Percentiles rank a stretch among this genome's conserved stretches.
Evolutionary conservation across 2,797 vertebrate species (phyloP).

Genomic region (Adelosebastes latens): DNA sequence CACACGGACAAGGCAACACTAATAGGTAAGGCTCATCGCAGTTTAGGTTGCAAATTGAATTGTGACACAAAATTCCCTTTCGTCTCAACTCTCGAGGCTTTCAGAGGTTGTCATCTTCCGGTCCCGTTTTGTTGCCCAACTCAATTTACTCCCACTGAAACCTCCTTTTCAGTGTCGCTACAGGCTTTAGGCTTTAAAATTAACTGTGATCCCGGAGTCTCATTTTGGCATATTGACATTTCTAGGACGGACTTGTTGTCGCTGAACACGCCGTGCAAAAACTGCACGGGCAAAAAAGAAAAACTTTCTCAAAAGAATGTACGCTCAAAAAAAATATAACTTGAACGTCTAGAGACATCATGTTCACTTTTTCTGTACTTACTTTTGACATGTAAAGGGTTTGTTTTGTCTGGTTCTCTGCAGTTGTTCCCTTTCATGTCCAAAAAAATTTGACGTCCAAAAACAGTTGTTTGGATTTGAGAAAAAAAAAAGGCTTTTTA

Average conservation of each 20-base stretch:
- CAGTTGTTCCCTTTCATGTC: constrained; percentile 33
- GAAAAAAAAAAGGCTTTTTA: constrained; percentile 22
- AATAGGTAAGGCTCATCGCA: constrained; percentile 20
- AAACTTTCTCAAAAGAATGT: constrained; percentile 29
- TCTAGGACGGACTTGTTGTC: constrained; percentile 61
- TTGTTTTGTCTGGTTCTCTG: constrained; percentile 48
- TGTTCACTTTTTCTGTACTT: constrained; percentile 42
- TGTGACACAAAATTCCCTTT: constrained; percentile 48
- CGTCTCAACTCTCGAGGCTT: constrained; percentile 2
- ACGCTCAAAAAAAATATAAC: constrained; percentile 17
- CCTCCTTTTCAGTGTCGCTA: constrained; percentile 37
- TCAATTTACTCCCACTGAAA: constrained; percentile 54
- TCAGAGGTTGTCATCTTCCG: constrained; percentile 40
- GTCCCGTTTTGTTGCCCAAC: constrained; percentile 37
- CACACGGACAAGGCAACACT: constrained; percentile 2
- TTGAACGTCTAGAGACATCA: constrained; percentile 9
- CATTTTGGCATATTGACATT: constrained; percentile 61
- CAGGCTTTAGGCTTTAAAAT: constrained; percentile 58
- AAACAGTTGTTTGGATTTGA: constrained; percentile 15
- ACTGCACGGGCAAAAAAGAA: not conserved
- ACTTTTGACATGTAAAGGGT: constrained; percentile 27
- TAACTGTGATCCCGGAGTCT: constrained; percentile 32
- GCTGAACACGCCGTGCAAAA: constrained; percentile 21
- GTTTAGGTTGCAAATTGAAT: constrained; percentile 53
- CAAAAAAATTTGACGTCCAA: constrained; percentile 12